Conservation (phyloP, 2,113 vertebrate genomes). For the Merops nubicus region DNA sequence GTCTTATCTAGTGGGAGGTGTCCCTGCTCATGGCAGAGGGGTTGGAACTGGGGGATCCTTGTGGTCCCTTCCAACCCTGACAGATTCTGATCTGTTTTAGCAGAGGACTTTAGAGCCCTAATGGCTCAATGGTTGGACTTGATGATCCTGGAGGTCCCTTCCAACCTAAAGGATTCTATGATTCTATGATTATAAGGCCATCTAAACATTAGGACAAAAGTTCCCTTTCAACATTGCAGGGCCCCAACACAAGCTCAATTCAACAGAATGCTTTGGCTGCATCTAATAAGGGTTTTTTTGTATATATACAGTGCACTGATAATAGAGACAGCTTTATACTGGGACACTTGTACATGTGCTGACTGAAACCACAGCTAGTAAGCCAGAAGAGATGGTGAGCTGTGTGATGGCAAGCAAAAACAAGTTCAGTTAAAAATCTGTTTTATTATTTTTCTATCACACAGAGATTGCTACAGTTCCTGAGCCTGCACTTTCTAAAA, state of each 20-base stretch:
- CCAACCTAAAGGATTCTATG: too few relatives aligned
- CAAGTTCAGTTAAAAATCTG: neutral
- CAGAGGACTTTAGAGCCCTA: too few relatives aligned
- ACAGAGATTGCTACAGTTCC: neutral
- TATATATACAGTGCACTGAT: neutral
- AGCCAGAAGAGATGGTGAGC: neutral
- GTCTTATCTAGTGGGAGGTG: too few relatives aligned
- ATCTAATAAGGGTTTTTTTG: neutral
- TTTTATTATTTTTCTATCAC: neutral
- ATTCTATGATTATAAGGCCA: too few relatives aligned
- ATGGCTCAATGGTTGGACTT: too few relatives aligned
- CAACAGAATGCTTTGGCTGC: neutral
- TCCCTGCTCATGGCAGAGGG: too few relatives aligned
- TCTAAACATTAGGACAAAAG: neutral
- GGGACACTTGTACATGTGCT: neutral
- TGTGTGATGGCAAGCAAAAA: neutral
- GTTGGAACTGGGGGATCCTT: too few relatives aligned
- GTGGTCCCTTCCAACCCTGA: too few relatives aligned
- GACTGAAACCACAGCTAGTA: neutral
- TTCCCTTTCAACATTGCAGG: neutral
- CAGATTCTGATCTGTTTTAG: too few relatives aligned
- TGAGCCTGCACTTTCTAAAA: neutral
- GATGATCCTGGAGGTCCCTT: too few relatives aligned
- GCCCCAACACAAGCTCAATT: neutral
- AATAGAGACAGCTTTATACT: neutral